Evolutionary conservation across 2,113 vertebrate genomes (phyloP).

Genomic region (Gavialis gangeticus): DNA sequence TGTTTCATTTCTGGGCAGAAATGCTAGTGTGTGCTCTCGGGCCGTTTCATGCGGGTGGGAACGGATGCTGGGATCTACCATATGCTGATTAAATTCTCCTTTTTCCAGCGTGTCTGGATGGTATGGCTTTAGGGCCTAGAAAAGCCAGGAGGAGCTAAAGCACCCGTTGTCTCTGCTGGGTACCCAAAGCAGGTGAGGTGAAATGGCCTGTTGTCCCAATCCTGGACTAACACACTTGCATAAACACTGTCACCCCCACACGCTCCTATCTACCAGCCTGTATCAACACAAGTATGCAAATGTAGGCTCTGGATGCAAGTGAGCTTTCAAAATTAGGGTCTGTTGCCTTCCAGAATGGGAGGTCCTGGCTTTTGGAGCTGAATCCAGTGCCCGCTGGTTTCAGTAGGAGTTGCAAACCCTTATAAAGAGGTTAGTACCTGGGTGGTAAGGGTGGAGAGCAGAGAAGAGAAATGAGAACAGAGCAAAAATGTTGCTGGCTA

Average conservation of each 20-base stretch:
- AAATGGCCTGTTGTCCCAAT: slow-evolving; percentile 28
- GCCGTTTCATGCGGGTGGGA: slow-evolving; percentile 45
- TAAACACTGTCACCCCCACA: background rate
- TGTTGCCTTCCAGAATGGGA: background rate
- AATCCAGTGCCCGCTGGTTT: background rate
- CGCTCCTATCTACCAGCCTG: background rate
- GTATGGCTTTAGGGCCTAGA: slow-evolving; percentile 63
- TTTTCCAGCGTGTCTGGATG: slow-evolving; percentile 63
- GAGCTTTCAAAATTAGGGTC: background rate
- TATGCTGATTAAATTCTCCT: slow-evolving; percentile 69
- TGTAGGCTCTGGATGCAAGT: background rate
- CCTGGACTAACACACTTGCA: background rate
- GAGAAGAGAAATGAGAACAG: background rate
- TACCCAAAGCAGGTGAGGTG: slow-evolving; percentile 32
- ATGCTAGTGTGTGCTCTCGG: background rate
- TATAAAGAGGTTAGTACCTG: background rate
- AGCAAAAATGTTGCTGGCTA: background rate
- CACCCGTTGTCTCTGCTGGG: slow-evolving; percentile 35
- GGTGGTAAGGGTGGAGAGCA: background rate
- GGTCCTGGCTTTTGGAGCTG: background rate
- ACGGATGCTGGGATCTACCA: slow-evolving; percentile 63
- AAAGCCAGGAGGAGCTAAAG: slow-evolving; percentile 25
- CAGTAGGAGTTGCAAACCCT: background rate
- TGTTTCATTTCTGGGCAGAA: slow-evolving; percentile 56
- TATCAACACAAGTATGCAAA: background rate